Conservation (phyloP, 1,140 invertebrate genomes). For the Saccostrea cuccullata region DNA sequence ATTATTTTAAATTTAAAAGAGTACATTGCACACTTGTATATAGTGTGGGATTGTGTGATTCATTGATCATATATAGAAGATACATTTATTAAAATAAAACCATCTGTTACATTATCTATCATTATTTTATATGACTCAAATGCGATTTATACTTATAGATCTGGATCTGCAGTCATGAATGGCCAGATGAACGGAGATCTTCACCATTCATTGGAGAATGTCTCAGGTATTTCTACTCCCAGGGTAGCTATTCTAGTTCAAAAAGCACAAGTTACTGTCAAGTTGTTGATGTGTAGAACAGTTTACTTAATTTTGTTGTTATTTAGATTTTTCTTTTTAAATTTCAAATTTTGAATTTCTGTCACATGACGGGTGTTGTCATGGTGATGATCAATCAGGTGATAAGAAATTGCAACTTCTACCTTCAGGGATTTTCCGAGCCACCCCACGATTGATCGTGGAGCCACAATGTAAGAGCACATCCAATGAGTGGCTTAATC, state of each 20-base stretch:
- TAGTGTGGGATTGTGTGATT: neutral
- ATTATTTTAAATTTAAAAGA: too few species aligned
- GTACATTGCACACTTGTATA: neutral
- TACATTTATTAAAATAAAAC: neutral
- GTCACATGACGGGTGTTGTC: neutral
- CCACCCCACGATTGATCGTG: slow-evolving; percentile 54
- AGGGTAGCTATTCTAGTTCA: neutral
- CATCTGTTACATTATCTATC: neutral
- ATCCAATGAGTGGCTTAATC: slow-evolving; percentile 23
- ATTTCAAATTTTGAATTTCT: neutral
- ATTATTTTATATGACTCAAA: neutral
- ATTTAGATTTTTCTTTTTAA: neutral
- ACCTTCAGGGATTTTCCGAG: slow-evolving; percentile 54
- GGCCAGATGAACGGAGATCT: slow-evolving; percentile 64
- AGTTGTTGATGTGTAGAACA: neutral
- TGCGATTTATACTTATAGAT: slow-evolving; percentile 48
- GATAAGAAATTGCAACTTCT: neutral
- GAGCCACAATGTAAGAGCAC: slow-evolving; percentile 51
- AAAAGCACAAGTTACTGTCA: neutral
- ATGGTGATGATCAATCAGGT: neutral
- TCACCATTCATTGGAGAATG: slow-evolving; percentile 50
- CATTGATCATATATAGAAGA: slow-evolving; percentile 12
- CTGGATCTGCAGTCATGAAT: slow-evolving; percentile 48
- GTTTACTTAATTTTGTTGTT: neutral
- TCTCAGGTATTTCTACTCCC: slow-evolving; percentile 42